These are phyloP conservation scores for Heterotis niloticus DNA, from an alignment of 2,113 vertebrate genomes.

Conservation along the genomic window DNA sequence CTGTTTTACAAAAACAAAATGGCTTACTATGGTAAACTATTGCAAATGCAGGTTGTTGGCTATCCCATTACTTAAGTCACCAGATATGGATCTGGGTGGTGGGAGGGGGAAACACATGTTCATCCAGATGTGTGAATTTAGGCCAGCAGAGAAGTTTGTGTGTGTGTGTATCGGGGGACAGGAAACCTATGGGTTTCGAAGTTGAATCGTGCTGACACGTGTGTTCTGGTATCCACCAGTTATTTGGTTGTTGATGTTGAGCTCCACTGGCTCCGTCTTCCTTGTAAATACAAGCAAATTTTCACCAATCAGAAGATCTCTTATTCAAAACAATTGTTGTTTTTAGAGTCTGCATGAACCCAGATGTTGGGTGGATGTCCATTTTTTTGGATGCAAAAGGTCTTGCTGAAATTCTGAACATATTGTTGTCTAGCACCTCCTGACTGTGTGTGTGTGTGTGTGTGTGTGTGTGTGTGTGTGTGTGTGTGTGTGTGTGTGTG, in stretches of 20 bases:
- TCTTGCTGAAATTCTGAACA: background rate
- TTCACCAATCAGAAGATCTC: background rate
- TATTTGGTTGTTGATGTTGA: background rate
- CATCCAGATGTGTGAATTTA: constrained; percentile 37
- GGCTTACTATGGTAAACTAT: too few relatives aligned
- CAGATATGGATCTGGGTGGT: too few relatives aligned
- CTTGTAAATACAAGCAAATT: background rate
- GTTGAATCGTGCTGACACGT: constrained; percentile 26
- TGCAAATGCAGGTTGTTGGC: too few relatives aligned
- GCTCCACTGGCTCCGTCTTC: background rate
- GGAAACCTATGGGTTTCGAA: constrained; percentile 10
- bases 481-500: too few relatives aligned
- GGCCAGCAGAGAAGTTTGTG: background rate
- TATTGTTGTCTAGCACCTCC: background rate
- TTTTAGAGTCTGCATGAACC: background rate
- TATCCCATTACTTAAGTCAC: too few relatives aligned
- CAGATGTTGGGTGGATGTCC: background rate
- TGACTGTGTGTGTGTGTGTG: background rate
- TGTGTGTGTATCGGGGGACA: background rate
- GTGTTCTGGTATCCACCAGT: background rate
- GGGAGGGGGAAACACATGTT: constrained; percentile 36
- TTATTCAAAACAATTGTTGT: background rate
- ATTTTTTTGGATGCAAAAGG: background rate
- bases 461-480: background rate
- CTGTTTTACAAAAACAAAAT: background rate